Evolutionary conservation across 2,113 vertebrate genomes (phyloP), one percentile per base, ranked within the genome.

Genomic region (Larimichthys crocea): DNA sequence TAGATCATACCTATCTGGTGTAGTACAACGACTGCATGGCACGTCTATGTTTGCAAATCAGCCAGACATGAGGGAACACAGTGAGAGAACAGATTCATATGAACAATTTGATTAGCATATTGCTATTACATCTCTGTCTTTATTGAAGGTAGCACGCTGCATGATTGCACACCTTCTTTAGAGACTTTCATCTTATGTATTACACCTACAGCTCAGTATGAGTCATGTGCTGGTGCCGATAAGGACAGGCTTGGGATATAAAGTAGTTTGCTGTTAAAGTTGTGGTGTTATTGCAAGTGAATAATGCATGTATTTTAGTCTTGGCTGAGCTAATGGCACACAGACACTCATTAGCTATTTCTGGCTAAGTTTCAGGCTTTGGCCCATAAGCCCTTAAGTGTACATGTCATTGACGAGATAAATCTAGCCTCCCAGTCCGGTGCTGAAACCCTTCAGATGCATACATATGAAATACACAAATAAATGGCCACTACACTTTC

Each of bases 261-360:
- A 69, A 79, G 74, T 66, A 40, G 49, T 62, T 73, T 74, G 46
- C 77, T 73, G 81, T 74, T 75, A 67, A 86, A 84, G 74, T 70
- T 76, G 89, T 73, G 80, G 77, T 79, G 81, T 86, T 89, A 89
- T 76, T 82, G 67, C 46, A 79, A 84, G 83, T 92, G 87, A 93
- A 91, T 93, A 92, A 94, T 91, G 90, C 75, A 93, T 89, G 89
- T 31, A 72, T 88, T 91, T 86, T 61, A 84, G 86, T 82, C 59
- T 67, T 82, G 86, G 84, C 89, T 86, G 82, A 86, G 86, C 87
- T 93, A 91, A 92, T 90, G 85, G 91, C 63, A 74, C 79, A 73
- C 74, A 84, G 69, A 76, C 86, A 72, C 76, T 92, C 90, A 91
- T 94, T 92, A 94, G 89, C 86, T 76, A 61, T 85, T 86, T 85